Conservation (phyloP, 2,797 vertebrate genomes). For the Peromyscus attwateri region DNA sequence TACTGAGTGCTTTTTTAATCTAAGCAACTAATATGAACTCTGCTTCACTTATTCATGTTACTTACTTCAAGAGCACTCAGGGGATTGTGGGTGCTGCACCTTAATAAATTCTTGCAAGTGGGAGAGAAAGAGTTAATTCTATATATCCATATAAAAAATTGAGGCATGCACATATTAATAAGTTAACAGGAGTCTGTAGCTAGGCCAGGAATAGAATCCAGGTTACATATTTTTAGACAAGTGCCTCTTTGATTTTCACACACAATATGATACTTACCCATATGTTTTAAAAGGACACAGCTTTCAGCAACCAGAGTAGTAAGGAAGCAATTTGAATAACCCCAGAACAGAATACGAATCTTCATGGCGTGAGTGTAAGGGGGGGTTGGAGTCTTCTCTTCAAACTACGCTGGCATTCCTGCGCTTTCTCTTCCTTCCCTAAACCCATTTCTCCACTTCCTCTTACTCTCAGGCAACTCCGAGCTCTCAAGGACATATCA, state of each 20-base stretch:
- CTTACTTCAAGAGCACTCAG: background rate
- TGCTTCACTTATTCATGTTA: background rate
- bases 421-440: background rate
- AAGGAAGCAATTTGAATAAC: conserved; percentile 57
- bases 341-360: conserved; percentile 52
- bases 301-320: conserved; percentile 69
- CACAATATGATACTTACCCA: conserved; percentile 80
- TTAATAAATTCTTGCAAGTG: background rate
- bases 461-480: background rate
- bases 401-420: background rate
- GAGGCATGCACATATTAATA: conserved; percentile 80
- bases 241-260: conserved; percentile 80
- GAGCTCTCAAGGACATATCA: background rate
- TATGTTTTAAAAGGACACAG: conserved; percentile 77
- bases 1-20: background rate
- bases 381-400: background rate
- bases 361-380: background rate
- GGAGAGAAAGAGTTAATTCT: conserved; percentile 59
- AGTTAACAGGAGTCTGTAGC: conserved; percentile 77
- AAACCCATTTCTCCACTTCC: background rate
- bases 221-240: conserved; percentile 84
- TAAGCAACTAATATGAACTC: background rate
- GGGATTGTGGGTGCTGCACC: background rate
- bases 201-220: conserved; percentile 83
- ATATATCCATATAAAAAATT: conserved; percentile 25